Evolutionary conservation across 2,797 vertebrate species (phyloP).

Genomic region (Parauchenoglanis ngamensis): DNA sequence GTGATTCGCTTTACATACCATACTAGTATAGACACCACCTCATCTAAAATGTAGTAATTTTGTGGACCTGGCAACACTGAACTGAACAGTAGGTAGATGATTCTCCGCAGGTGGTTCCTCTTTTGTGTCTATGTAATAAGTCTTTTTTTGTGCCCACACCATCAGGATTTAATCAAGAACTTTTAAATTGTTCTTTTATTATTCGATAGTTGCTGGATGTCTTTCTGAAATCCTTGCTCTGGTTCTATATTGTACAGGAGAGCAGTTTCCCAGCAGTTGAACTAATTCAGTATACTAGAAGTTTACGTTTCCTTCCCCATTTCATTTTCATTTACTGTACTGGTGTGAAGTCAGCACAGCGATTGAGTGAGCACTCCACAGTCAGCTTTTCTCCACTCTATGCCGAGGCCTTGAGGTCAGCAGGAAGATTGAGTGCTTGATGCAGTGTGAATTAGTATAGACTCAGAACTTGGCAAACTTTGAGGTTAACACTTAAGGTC

Average conservation of each 20-base stretch:
- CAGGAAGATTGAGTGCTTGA: background rate
- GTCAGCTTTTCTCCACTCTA: background rate
- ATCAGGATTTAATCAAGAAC: background rate
- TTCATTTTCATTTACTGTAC: background rate
- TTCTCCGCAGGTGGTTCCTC: background rate
- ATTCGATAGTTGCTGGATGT: background rate
- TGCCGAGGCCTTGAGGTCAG: slow-evolving; percentile 4
- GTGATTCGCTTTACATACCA: background rate
- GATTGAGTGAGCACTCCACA: background rate
- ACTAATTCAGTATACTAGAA: background rate
- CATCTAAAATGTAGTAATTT: background rate
- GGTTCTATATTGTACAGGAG: background rate
- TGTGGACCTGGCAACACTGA: background rate
- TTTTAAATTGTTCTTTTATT: background rate
- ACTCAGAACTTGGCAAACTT: slow-evolving; percentile 6
- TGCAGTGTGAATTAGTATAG: slow-evolving; percentile 17
- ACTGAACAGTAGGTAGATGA: background rate
- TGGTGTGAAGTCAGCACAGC: background rate
- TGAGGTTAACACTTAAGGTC: background rate
- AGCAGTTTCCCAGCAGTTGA: no score
- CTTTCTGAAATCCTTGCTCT: background rate
- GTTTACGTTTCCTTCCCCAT: background rate
- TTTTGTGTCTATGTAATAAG: background rate
- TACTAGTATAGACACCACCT: background rate
- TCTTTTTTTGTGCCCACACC: no score